These are phyloP conservation scores for Pelobates cultripes DNA, from an alignment of 2,797 vertebrate species.

Conservation along the genomic window DNA sequence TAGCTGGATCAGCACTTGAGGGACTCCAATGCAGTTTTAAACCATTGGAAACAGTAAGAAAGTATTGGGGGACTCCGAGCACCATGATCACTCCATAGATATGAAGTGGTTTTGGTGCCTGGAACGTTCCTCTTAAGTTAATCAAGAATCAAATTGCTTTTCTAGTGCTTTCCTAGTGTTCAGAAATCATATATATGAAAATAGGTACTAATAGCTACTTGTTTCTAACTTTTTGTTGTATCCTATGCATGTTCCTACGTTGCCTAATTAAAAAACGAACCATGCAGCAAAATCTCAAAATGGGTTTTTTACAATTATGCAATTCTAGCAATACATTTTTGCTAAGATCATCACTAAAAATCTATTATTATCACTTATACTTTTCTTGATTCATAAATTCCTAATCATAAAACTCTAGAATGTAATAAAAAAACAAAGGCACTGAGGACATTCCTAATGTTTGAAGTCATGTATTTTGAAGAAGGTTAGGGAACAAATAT, in stretches of 20 bases:
- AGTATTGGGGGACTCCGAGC: too few relatives aligned
- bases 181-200: too few relatives aligned
- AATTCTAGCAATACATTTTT: slow-evolving; percentile 20
- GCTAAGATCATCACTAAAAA: slow-evolving; percentile 41
- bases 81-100: too few relatives aligned
- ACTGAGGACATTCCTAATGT: slow-evolving; percentile 27
- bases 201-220: too few relatives aligned
- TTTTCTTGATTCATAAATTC: slow-evolving; percentile 45
- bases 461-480: slow-evolving; percentile 29
- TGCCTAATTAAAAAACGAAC: neutral
- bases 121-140: too few relatives aligned
- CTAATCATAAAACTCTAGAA: slow-evolving; percentile 33
- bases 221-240: too few relatives aligned
- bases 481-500: slow-evolving; percentile 8
- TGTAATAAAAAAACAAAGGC: slow-evolving; percentile 27
- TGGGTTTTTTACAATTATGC: neutral
- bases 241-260: neutral
- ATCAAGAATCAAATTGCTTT: too few relatives aligned
- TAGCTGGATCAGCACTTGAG: too few relatives aligned
- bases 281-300: neutral
- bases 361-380: slow-evolving; percentile 12
- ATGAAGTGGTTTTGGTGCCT: too few relatives aligned
- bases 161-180: too few relatives aligned
- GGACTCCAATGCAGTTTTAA: too few relatives aligned
- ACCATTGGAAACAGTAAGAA: too few relatives aligned